These are phyloP conservation scores for Melanocharis versteri DNA, from an alignment of 2,113 vertebrate genomes.

Conservation along the genomic window DNA sequence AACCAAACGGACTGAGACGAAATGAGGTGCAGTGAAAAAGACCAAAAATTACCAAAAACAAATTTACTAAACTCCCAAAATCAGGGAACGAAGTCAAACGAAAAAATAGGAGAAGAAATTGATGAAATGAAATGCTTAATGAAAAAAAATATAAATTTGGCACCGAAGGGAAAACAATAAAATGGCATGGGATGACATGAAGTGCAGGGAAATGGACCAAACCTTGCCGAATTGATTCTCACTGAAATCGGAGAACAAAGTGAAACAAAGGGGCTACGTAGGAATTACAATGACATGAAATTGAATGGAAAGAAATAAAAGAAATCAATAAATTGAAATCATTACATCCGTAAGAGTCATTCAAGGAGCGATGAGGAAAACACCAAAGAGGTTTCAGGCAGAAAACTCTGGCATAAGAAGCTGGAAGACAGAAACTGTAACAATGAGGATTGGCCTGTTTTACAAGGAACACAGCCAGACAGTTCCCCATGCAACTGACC, in stretches of 20 bases:
- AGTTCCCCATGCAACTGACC: not conserved
- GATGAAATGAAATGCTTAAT: not conserved
- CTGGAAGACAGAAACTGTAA: not conserved
- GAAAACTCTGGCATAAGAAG: not conserved
- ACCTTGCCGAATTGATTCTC: not conserved
- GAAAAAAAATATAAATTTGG: not conserved
- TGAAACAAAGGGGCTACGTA: not conserved
- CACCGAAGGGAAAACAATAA: not conserved
- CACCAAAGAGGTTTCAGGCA: accelerated
- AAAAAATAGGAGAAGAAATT: not conserved
- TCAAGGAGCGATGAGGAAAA: not conserved
- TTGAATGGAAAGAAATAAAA: not conserved
- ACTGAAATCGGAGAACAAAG: not conserved
- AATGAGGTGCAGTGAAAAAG: not conserved
- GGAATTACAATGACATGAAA: not conserved
- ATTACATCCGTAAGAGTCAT: not conserved
- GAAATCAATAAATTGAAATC: not conserved
- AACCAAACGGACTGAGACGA: not conserved
- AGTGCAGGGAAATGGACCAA: not conserved
- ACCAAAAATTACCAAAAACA: not conserved
- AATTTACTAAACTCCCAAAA: not conserved
- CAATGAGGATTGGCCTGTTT: not conserved
- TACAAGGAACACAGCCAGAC: not conserved
- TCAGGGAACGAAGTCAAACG: not conserved
- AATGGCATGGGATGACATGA: not conserved